Conservation (phyloP, 2,797 vertebrate species). For the Rhinella marina region DNA sequence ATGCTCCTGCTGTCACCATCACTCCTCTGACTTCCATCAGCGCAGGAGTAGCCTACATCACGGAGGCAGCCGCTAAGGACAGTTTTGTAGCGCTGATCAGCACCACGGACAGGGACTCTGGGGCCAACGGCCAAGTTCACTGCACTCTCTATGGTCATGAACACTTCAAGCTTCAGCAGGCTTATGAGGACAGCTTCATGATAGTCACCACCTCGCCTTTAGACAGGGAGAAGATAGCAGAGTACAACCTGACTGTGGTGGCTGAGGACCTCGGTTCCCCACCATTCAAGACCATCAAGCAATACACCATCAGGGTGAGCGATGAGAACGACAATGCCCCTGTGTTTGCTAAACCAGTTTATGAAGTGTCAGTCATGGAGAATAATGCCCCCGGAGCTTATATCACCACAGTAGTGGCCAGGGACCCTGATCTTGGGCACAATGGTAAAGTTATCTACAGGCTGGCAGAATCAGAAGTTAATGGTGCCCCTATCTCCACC, state of each 20-base stretch:
- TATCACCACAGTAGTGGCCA: slow-evolving; percentile 85
- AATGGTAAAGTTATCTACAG: slow-evolving; percentile 89
- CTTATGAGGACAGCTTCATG: slow-evolving; percentile 92
- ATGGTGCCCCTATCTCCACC: slow-evolving; percentile 85
- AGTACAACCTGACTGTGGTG: slow-evolving; percentile 92
- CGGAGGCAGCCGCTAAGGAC: slow-evolving; percentile 85
- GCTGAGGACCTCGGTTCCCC: slow-evolving; percentile 90
- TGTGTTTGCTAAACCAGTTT: slow-evolving; percentile 80
- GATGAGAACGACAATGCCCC: slow-evolving; percentile 95
- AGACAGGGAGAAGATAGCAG: slow-evolving; percentile 85
- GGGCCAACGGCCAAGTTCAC: slow-evolving; percentile 86
- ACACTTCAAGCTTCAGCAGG: slow-evolving; percentile 87
- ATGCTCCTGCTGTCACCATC: slow-evolving; percentile 87
- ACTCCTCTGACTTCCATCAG: slow-evolving; percentile 82
- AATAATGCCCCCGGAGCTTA: slow-evolving; percentile 91
- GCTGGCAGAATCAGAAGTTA: slow-evolving; percentile 83
- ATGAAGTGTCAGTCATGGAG: slow-evolving; percentile 85
- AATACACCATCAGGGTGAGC: slow-evolving; percentile 83
- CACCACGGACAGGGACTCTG: slow-evolving; percentile 88
- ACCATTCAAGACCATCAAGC: slow-evolving; percentile 82
- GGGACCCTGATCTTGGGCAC: slow-evolving; percentile 84
- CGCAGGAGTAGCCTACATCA: slow-evolving; percentile 81
- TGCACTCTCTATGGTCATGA: slow-evolving; percentile 88
- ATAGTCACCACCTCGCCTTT: slow-evolving; percentile 83
- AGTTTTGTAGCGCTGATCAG: slow-evolving; percentile 93